Base-by-base conservation (phyloP, 2,888 invertebrate genomes). In the Oligia latruncula region DNA sequence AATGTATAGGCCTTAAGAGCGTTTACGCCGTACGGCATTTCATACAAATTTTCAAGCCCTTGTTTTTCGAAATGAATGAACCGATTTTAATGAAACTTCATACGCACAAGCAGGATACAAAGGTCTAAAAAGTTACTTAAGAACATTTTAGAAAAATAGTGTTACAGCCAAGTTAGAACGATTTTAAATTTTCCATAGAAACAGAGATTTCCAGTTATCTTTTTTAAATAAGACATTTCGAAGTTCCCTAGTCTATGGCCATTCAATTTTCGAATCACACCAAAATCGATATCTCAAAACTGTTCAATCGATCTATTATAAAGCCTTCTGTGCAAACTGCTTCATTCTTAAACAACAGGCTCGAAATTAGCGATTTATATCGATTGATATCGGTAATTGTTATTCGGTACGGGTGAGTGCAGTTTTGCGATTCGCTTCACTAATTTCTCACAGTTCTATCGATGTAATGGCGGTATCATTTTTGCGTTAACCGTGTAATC, bases 401-500 rank as follows among this genome's bases (percentile, higher is more conserved):
- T 90, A 90, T 89, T 88, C 81, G 88, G 84, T 86, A 74, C 86
- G 82, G 84, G 85, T 83, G 85, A 87, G 83, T 87, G 89, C 89
- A 90, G 86, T 86, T 90, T 90, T 87, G 68, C 87, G 92, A 93
- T 90, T 91, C 88, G 85, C 85, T 83, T 85, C 88, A 88, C 89
- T 92, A 93, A 93, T 93, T 89, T 90, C 89, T 89, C 89, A 90
- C 87, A 87, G 89, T 78, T 89, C 85, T 89, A 85, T 88, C 82
- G 84, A 75, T 71, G 77, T 89, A 85, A 87, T 90, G 82, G 83
- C 91, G 91, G 91, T 90, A 90, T 89, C 82, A 89, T 89, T 88
- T 86, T 89, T 87, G 88, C 87, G 81, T 90, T 91, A 91, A 90
- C 90, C 91, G 92, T 92, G 92, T 93, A 92, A 94, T 93, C 90